phyloP scores from a whole-genome alignment of 2,113 vertebrate species.

The Pristiophorus japonicus region DNA sequence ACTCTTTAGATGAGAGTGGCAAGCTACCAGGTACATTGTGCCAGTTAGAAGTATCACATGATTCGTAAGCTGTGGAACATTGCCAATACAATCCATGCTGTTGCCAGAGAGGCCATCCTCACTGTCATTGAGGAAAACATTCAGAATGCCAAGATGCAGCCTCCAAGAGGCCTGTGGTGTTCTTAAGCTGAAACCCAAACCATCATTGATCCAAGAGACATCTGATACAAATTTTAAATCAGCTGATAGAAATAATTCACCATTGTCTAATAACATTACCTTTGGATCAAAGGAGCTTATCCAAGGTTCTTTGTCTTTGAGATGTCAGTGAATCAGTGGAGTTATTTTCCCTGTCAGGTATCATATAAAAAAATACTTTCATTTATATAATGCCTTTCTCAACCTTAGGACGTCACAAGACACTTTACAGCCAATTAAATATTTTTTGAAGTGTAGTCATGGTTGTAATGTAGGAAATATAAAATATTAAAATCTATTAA shows the following conservation, averaged over 20 bases:
- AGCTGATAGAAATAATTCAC: not conserved
- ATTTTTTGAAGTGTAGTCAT: not conserved
- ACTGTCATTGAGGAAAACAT: conserved; percentile 22
- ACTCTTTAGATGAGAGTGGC: conserved; percentile 32
- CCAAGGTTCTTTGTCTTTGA: not conserved
- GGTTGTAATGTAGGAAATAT: not conserved
- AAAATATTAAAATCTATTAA: not conserved
- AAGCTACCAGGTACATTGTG: conserved; percentile 34
- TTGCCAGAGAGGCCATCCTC: conserved; percentile 14
- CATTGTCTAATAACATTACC: not conserved
- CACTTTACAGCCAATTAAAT: not conserved
- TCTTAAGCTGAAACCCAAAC: conserved; percentile 28
- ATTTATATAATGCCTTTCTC: not conserved
- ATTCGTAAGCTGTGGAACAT: conserved; percentile 12
- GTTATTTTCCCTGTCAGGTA: not conserved
- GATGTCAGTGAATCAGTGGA: not conserved
- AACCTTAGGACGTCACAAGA: not conserved
- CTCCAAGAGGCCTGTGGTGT: conserved; percentile 27
- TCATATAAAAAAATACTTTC: not conserved
- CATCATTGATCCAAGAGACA: not conserved
- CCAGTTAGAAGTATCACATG: conserved; percentile 28
- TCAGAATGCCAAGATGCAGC: conserved; percentile 24
- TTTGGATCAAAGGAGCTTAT: not conserved
- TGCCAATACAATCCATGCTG: conserved; percentile 1
- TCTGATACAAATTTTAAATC: not conserved